Evolutionary conservation across 2,888 invertebrate genomes (phyloP).

Genomic region (Ochropleura plecta): DNA sequence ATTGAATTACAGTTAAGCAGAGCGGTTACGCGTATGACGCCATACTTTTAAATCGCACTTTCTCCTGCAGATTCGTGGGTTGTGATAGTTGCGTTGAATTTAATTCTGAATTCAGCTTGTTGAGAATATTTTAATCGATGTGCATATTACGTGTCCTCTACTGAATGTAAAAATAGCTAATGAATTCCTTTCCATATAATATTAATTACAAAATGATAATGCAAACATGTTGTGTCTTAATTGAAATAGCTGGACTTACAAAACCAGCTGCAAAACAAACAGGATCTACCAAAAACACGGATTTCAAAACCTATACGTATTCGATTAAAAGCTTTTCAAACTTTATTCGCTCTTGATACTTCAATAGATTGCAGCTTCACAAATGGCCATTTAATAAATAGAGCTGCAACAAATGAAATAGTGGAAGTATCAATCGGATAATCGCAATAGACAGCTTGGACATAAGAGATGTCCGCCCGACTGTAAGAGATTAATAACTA

Average conservation of each 20-base stretch:
- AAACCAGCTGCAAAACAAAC: neutral
- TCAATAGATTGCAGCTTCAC: constrained; percentile 43
- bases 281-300: constrained; percentile 5
- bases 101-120: neutral
- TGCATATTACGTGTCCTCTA: neutral
- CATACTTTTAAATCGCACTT: constrained; percentile 46
- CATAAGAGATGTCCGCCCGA: constrained; percentile 46
- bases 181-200: neutral
- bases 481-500: constrained; percentile 64
- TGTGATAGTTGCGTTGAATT: constrained; percentile 13
- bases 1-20: constrained; percentile 27
- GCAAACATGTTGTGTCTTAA: constrained; percentile 19
- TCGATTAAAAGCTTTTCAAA: constrained; percentile 41
- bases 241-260: neutral
- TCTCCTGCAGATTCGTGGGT: constrained; percentile 28
- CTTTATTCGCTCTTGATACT: constrained; percentile 24
- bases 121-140: neutral
- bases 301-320: constrained; percentile 26
- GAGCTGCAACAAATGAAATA: constrained; percentile 39
- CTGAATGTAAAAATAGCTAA: neutral
- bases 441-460: constrained; percentile 51
- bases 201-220: neutral
- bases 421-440: constrained; percentile 48
- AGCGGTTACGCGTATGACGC: constrained; percentile 32
- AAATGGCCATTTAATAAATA: constrained; percentile 49